Conservation (phyloP, 2,888 invertebrate genomes). For the Pachliopta kotzebuea region DNA sequence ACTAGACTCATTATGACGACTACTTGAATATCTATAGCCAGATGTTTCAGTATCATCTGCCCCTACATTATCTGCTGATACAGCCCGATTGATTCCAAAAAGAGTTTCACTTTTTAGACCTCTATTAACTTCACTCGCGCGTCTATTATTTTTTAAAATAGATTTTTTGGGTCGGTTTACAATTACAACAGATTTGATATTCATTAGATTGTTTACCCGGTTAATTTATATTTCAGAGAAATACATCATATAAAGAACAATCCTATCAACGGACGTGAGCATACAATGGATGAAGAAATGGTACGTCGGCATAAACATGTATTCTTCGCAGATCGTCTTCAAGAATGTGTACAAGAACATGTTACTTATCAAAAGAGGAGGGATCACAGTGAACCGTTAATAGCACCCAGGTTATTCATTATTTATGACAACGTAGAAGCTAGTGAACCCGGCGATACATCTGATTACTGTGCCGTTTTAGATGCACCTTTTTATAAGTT, state of each 20-base stretch:
- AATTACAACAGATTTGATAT: neutral
- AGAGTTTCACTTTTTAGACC: conserved; percentile 40
- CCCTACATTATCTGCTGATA: conserved; percentile 43
- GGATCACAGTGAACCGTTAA: conserved; percentile 76
- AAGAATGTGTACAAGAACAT: conserved; percentile 83
- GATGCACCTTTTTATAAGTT: conserved; percentile 83
- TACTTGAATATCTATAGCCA: conserved; percentile 76
- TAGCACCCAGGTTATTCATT: conserved; percentile 83
- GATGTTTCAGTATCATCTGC: conserved; percentile 75
- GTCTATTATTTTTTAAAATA: conserved; percentile 57
- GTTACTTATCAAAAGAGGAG: conserved; percentile 72
- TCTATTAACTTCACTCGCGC: conserved; percentile 47
- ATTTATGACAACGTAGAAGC: conserved; percentile 88
- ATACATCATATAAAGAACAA: conserved; percentile 72
- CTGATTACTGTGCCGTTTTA: conserved; percentile 80
- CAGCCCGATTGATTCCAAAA: conserved; percentile 34
- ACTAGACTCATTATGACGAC: conserved; percentile 66
- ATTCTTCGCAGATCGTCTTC: conserved; percentile 85
- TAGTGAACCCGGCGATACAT: conserved; percentile 81
- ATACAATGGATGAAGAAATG: conserved; percentile 73
- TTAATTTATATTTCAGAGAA: conserved; percentile 66
- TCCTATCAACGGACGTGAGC: conserved; percentile 70
- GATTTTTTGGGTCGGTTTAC: conserved; percentile 58
- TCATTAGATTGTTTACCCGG: neutral
- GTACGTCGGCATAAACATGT: conserved; percentile 82